A percentile compares a stretch with the other conserved stretches of the same genome.
These are phyloP conservation scores for Drosophila borborema DNA, from an alignment of 2,888 invertebrate genomes.

Conservation along the genomic window DNA sequence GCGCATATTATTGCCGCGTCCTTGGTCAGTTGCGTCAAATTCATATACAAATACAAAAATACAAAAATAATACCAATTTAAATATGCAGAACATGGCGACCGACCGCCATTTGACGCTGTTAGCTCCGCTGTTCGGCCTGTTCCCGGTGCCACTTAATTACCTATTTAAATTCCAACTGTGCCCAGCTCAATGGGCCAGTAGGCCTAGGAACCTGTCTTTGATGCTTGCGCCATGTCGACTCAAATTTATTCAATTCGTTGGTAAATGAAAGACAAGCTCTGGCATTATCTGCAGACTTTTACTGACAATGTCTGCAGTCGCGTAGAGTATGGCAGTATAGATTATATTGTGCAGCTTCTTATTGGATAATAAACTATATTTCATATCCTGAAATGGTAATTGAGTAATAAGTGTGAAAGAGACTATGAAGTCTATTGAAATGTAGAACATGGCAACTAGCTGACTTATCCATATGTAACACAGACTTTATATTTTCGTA, in stretches of 20 bases:
- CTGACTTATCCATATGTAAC: neutral
- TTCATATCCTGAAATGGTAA: neutral
- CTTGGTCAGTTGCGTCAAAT: constrained; percentile 30
- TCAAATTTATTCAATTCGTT: constrained; percentile 36
- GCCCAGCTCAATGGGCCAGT: constrained; percentile 25
- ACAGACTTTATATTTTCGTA: no score
- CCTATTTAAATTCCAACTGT: constrained; percentile 70
- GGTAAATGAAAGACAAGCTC: constrained; percentile 46
- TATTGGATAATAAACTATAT: neutral
- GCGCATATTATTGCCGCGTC: constrained; percentile 31
- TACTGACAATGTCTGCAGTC: constrained; percentile 1
- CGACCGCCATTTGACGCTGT: constrained; percentile 42
- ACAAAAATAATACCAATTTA: constrained; percentile 69
- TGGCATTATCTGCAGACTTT: constrained; percentile 31
- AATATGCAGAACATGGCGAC: constrained; percentile 65
- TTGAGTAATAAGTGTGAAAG: no score
- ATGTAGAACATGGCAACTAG: neutral
- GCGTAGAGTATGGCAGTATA: neutral
- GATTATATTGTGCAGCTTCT: neutral
- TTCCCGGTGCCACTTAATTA: constrained; percentile 59
- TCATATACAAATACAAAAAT: constrained; percentile 36
- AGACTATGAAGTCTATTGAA: no score
- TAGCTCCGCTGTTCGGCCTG: constrained; percentile 12
- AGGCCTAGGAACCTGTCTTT: constrained; percentile 19
- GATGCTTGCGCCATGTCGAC: constrained; percentile 33